Base-by-base conservation (phyloP, 1,140 invertebrate species). In the Drosophila tani region DNA sequence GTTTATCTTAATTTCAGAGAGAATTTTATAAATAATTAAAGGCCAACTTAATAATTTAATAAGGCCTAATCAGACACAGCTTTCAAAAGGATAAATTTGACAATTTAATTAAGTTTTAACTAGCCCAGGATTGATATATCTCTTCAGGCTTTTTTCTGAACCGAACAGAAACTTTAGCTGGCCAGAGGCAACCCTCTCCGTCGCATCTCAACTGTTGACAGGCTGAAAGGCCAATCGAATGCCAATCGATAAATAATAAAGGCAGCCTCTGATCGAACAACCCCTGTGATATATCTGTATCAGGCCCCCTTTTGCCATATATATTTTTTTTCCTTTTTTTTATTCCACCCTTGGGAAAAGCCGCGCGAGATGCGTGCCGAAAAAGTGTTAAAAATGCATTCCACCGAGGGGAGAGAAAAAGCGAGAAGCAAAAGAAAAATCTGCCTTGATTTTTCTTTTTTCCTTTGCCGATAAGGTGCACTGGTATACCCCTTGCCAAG, bases 241-340 rank as follows among this genome's bases (percentile, higher is more conserved):
- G 58, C 43, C 84, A 88, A 87, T 87, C 83, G 84, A 87, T 87
- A 87, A 88, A 77, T 82, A 87, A 83, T 87, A 87, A 82, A 82
- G 65, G 57, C 67, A 63, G 76, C 50, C 73, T 55, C 76, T 47
- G 81, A 66, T 75, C 64, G 78, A 70, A 68, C 67, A 5, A 70
- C 58, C 49, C 46, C 55, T 17, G 35, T 38, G 21, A 55, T 38
- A 57, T 45, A 57, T 45, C 12, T 29, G 32, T 60, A 43, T 29
- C 17, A 24, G 29, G 21, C 14, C 45, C 17, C 46, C 24, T 32
- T 11, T 21, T 12, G 21, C 17, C 27, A 40, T 40, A 47, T 58
- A 29, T 29, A 6, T 14, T 27, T 56, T 17, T 17, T 40, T 53
- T 35, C 41, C 41, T 73, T 21, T 40, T 63, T 29, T 51, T 58